Conservation (phyloP, 2,797 vertebrate species). For the Takifugu rubripes region DNA sequence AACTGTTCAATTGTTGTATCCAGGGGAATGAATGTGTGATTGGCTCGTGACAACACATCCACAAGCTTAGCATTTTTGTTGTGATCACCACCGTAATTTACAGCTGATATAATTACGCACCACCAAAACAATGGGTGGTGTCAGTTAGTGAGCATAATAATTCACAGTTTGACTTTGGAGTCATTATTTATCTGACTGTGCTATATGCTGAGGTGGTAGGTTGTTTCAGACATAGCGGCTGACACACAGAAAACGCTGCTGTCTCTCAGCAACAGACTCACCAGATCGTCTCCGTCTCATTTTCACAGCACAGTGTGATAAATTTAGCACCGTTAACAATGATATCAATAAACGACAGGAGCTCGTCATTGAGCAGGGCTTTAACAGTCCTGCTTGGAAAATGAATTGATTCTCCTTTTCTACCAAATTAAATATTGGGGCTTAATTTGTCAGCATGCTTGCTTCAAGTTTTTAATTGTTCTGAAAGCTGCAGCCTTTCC, state of each 20-base stretch:
- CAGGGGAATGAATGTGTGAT: too few species aligned
- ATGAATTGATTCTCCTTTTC: too few species aligned
- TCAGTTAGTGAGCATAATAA: constrained; percentile 13
- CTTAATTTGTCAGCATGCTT: too few species aligned
- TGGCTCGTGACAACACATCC: too few species aligned
- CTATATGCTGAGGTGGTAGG: constrained; percentile 30
- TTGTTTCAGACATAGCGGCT: constrained; percentile 41
- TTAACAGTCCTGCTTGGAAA: constrained; percentile 19
- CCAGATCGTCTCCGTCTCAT: constrained; percentile 44
- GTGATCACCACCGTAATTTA: neutral
- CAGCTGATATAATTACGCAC: neutral
- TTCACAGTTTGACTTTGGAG: constrained; percentile 27
- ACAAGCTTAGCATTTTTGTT: too few species aligned
- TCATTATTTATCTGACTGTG: constrained; percentile 37
- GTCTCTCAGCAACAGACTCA: constrained; percentile 64
- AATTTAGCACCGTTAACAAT: constrained; percentile 36
- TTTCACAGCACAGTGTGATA: constrained; percentile 46
- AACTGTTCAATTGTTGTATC: too few species aligned
- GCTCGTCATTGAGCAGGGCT: constrained; percentile 17
- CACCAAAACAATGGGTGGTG: neutral
- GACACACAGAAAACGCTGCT: constrained; percentile 50
- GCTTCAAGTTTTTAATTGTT: too few species aligned
- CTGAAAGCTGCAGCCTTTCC: too few species aligned
- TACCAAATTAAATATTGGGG: too few species aligned
- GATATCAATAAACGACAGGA: constrained; percentile 31